A percentile compares a stretch with the other conserved stretches of the same genome.
These are phyloP conservation scores for Belonocnema kinseyi DNA, from an alignment of 1,140 invertebrate genomes.

Conservation along the genomic window DNA sequence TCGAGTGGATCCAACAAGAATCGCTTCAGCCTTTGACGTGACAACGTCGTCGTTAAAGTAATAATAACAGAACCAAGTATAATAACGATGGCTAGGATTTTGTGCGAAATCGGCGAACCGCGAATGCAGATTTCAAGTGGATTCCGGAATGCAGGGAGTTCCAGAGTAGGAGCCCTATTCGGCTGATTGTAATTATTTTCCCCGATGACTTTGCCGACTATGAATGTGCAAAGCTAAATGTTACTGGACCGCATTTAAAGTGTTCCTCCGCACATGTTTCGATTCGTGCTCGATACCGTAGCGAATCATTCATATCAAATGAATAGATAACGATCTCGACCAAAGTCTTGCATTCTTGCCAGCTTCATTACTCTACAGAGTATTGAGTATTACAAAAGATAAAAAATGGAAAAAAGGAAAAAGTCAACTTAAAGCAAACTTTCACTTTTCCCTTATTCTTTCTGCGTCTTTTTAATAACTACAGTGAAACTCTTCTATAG, in stretches of 20 bases:
- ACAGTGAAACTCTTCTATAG: too few species aligned
- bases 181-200: slow-evolving; percentile 72
- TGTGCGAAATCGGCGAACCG: slow-evolving; percentile 66
- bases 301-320: too few species aligned
- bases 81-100: slow-evolving; percentile 71
- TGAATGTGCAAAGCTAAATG: slow-evolving; percentile 57
- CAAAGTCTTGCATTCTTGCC: too few species aligned
- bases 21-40: slow-evolving; percentile 60
- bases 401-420: too few species aligned
- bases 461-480: too few species aligned
- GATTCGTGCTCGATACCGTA: neutral
- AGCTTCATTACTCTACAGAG: too few species aligned
- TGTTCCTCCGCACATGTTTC: neutral
- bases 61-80: slow-evolving; percentile 62
- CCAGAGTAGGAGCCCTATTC: slow-evolving; percentile 50
- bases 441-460: too few species aligned
- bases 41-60: slow-evolving; percentile 64
- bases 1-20: slow-evolving; percentile 35
- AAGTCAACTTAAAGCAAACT: too few species aligned
- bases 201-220: slow-evolving; percentile 54
- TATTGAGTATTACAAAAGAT: too few species aligned
- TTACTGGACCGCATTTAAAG: slow-evolving; percentile 56
- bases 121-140: slow-evolving; percentile 65
- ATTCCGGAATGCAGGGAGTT: slow-evolving; percentile 46
- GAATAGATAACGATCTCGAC: too few species aligned